phyloP scores from a whole-genome alignment of 2,888 invertebrate genomes.

The Latheticus oryzae region DNA sequence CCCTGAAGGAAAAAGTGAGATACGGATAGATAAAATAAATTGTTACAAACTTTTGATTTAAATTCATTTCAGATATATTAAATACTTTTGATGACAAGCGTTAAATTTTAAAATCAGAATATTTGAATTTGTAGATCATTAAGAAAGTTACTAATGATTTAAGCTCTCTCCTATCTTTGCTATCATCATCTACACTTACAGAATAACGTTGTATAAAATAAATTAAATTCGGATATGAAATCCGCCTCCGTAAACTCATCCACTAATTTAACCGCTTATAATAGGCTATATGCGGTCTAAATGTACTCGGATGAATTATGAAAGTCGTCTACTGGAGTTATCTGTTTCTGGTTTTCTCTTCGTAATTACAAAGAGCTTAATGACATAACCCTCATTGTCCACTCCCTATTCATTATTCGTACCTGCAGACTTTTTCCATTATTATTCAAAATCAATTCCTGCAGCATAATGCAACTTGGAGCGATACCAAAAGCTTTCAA shows the following conservation, averaged over 20 bases:
- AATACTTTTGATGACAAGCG: no score
- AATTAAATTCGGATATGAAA: conserved; percentile 30
- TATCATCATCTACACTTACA: no score
- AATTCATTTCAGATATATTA: no score
- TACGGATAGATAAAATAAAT: conserved; percentile 26
- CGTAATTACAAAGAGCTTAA: conserved; percentile 46
- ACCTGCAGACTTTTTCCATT: conserved; percentile 30
- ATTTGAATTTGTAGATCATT: no score
- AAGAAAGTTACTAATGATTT: no score
- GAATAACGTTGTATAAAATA: no score
- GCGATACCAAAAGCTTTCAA: conserved; percentile 31
- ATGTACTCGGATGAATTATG: conserved; percentile 44
- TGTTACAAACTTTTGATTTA: conserved; percentile 27
- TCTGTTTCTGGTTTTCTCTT: conserved; percentile 45
- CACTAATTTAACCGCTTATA: conserved; percentile 42
- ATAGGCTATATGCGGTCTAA: conserved; percentile 41
- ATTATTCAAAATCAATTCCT: conserved; percentile 29
- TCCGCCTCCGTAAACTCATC: conserved; percentile 25
- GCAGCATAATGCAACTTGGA: conserved; percentile 30
- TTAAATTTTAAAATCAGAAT: no score
- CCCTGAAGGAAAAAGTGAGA: conserved; percentile 30
- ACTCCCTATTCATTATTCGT: conserved; percentile 23
- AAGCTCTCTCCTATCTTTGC: no score
- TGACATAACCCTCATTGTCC: conserved; percentile 18
- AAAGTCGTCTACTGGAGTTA: conserved; percentile 45